A percentile compares a stretch with the other conserved stretches of the same genome.
Evolutionary conservation across 2,113 vertebrate species (phyloP).

Genomic region (Ranitomeya imitator): DNA sequence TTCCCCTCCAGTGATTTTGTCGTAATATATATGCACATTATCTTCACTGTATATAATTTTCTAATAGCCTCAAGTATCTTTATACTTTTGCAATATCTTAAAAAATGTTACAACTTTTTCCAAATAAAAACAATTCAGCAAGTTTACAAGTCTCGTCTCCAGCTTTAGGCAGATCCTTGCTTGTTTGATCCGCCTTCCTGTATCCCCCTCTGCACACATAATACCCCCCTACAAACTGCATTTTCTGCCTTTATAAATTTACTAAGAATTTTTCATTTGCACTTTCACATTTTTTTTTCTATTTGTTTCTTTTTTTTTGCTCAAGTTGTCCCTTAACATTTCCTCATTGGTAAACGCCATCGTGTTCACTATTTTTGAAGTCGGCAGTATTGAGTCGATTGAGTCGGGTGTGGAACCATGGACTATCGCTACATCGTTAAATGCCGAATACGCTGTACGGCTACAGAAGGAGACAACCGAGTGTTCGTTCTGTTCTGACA

Average conservation of each 20-base stretch:
- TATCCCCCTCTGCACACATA: too few species aligned
- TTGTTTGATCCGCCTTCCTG: too few species aligned
- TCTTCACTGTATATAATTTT: too few species aligned
- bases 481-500: slow-evolving; percentile 73
- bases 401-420: slow-evolving; percentile 66
- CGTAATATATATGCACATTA: too few species aligned
- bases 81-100: too few species aligned
- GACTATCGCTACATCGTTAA: slow-evolving; percentile 77
- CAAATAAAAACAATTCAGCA: too few species aligned
- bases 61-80: too few species aligned
- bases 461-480: slow-evolving; percentile 71
- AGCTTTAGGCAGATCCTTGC: too few species aligned
- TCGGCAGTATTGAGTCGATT: slow-evolving; percentile 60
- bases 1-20: too few species aligned
- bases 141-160: too few species aligned
- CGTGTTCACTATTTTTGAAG: slow-evolving; percentile 51
- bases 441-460: slow-evolving; percentile 67
- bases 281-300: too few species aligned
- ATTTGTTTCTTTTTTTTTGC: neutral
- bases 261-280: neutral
- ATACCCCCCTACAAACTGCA: neutral
- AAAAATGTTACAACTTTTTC: too few species aligned
- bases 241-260: neutral
- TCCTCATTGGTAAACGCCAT: slow-evolving; percentile 61
- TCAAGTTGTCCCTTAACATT: neutral